Evolutionary conservation across 2,113 vertebrate species (phyloP).

Genomic region (Oreochromis spilurus): DNA sequence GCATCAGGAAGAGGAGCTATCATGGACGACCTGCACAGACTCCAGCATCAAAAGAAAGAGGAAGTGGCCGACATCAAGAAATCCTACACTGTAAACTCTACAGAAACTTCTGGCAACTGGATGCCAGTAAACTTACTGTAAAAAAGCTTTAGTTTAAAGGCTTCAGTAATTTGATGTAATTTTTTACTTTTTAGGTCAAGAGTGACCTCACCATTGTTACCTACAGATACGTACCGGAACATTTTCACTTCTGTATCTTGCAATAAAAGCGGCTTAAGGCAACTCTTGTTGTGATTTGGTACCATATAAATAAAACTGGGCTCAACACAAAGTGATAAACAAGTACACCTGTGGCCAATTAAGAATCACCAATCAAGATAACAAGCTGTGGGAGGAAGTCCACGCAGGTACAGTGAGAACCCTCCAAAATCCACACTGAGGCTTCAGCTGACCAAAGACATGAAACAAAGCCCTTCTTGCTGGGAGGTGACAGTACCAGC

Average conservation of each 20-base stretch:
- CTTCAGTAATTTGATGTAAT: neutral
- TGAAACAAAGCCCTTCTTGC: neutral
- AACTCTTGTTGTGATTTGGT: neutral
- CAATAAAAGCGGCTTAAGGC: neutral
- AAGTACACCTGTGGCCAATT: neutral
- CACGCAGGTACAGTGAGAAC: neutral
- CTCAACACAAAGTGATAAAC: neutral
- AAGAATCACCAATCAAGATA: neutral
- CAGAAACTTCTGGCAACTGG: neutral
- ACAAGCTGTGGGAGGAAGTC: neutral
- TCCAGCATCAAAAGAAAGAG: neutral
- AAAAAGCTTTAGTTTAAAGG: neutral
- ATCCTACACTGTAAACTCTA: neutral
- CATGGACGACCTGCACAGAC: neutral
- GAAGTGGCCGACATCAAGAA: rapidly evolving
- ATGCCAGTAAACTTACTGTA: neutral
- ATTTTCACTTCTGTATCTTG: rapidly evolving
- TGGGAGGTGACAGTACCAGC: neutral
- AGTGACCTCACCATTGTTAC: neutral
- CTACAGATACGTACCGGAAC: neutral
- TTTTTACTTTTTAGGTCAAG: neutral
- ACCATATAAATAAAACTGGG: neutral
- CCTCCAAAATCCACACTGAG: neutral
- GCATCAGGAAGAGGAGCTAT: neutral
- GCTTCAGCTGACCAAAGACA: neutral